Evolutionary conservation across 2,797 vertebrate species (phyloP).

Genomic region (Pipistrellus nathusii): DNA sequence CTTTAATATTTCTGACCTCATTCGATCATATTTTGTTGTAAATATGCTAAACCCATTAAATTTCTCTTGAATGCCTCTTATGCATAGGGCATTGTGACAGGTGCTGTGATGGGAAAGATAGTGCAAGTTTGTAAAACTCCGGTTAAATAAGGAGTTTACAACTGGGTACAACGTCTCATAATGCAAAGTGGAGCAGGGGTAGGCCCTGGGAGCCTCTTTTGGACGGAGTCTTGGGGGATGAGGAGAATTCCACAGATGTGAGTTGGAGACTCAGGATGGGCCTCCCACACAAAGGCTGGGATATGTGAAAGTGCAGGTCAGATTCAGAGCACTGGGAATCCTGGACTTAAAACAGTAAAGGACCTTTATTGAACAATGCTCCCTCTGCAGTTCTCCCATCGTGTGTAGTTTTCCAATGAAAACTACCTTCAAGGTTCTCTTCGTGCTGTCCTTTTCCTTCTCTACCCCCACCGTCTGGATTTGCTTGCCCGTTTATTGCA

Average conservation of each 20-base stretch:
- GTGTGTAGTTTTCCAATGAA: slow-evolving; percentile 14
- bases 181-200: not conserved
- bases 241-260: not conserved
- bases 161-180: not conserved
- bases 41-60: not conserved
- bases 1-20: slow-evolving; percentile 36
- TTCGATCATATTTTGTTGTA: slow-evolving; percentile 35
- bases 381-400: not conserved
- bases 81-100: not conserved
- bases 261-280: not conserved
- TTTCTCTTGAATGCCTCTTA: not conserved
- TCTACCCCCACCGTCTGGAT: not conserved
- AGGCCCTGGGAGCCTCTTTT: not conserved
- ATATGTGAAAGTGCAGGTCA: not conserved
- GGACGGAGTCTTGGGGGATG: not conserved
- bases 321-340: not conserved
- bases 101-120: not conserved
- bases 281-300: not conserved
- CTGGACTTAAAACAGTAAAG: slow-evolving; percentile 31
- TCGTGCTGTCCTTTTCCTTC: not conserved
- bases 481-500: slow-evolving; percentile 49
- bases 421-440: slow-evolving; percentile 9
- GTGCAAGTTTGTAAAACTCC: not conserved
- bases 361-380: not conserved
- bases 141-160: not conserved